phyloP scores from a whole-genome alignment of 2,888 invertebrate genomes.

The Cantharis rufa region DNA sequence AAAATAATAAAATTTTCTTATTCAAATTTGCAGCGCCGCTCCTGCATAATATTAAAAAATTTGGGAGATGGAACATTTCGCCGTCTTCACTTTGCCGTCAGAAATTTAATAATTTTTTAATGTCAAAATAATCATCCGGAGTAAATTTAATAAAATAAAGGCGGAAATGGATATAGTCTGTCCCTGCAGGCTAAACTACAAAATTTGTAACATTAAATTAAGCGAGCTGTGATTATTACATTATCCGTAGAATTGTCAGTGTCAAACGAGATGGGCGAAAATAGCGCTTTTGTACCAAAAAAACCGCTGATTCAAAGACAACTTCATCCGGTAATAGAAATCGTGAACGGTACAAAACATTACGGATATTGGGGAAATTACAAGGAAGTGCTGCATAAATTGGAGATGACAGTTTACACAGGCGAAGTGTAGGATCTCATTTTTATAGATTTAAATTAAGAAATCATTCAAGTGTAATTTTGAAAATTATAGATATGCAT shows the following conservation, averaged over 20 bases:
- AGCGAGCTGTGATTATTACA: neutral
- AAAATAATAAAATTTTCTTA: too few relatives aligned
- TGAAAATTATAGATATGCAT: constrained; percentile 27
- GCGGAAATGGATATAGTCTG: too few relatives aligned
- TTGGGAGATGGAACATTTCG: too few relatives aligned
- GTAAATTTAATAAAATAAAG: too few relatives aligned
- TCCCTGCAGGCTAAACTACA: too few relatives aligned
- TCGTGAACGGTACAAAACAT: constrained; percentile 27
- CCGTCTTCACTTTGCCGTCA: too few relatives aligned
- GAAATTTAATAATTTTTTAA: too few relatives aligned
- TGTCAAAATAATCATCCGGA: too few relatives aligned
- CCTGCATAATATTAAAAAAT: too few relatives aligned
- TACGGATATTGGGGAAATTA: constrained; percentile 26
- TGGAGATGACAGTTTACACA: constrained; percentile 27
- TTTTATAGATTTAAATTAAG: neutral
- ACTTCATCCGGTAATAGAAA: constrained; percentile 31
- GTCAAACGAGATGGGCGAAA: neutral
- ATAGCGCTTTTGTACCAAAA: too few relatives aligned
- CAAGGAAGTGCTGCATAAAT: constrained; percentile 23
- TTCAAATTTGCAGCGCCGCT: too few relatives aligned
- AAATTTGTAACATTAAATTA: neutral
- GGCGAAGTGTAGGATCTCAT: constrained; percentile 29
- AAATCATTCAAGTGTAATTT: neutral
- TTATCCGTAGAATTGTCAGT: neutral
- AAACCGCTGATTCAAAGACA: neutral